Percentiles rank a stretch among this genome's conserved stretches.
These are phyloP conservation scores for Branchellion lobata DNA, from an alignment of 2,888 invertebrate species.

Conservation along the genomic window DNA sequence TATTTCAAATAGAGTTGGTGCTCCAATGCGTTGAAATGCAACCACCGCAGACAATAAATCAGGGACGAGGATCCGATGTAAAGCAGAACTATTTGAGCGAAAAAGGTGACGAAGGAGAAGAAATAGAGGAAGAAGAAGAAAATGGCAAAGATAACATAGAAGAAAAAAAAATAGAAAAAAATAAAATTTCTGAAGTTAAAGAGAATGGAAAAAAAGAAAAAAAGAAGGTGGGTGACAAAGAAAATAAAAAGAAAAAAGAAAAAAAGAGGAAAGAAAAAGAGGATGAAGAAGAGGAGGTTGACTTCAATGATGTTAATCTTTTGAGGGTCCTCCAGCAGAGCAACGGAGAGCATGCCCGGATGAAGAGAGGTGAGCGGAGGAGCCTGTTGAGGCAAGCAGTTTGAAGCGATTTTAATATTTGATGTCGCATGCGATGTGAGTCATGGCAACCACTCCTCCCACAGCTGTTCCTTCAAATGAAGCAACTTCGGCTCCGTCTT, in stretches of 20 bases:
- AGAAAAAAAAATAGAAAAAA: no score
- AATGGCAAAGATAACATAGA: no score
- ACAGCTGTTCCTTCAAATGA: not conserved
- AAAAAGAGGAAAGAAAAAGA: not conserved
- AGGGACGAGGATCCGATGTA: no score
- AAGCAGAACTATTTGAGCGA: no score
- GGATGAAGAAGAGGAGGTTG: not conserved
- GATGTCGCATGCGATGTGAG: not conserved
- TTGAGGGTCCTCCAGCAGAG: not conserved
- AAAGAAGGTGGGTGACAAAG: not conserved
- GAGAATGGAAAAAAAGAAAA: not conserved
- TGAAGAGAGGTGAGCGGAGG: conserved; percentile 24
- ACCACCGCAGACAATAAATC: no score
- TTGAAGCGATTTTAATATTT: not conserved
- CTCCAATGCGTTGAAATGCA: no score
- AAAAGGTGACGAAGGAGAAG: no score
- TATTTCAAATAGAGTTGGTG: no score
- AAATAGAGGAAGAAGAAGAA: no score
- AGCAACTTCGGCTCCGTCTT: not conserved
- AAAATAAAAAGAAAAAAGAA: not conserved
- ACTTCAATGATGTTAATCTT: not conserved
- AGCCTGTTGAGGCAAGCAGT: not conserved
- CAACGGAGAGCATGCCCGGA: not conserved
- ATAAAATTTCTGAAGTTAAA: no score
- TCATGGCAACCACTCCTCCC: not conserved